phyloP scores from a whole-genome alignment of 2,113 vertebrate species.

The Rhea americana region DNA sequence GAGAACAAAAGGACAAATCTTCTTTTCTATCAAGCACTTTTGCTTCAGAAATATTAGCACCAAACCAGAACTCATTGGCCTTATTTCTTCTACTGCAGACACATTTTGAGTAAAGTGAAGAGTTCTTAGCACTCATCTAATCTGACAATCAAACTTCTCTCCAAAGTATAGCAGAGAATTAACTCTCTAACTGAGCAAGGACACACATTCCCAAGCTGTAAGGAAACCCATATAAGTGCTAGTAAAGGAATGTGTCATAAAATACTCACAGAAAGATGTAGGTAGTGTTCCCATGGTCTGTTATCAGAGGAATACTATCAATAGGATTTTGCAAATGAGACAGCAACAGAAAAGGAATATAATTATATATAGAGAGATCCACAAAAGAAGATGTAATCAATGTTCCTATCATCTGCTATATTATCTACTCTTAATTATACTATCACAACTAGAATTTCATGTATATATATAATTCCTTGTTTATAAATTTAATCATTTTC shows the following conservation, averaged over 20 bases:
- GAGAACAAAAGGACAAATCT: not conserved
- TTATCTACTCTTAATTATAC: not conserved
- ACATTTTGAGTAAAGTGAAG: not conserved
- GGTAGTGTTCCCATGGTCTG: not conserved
- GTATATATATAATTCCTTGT: not conserved
- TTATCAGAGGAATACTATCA: not conserved
- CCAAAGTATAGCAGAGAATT: not conserved
- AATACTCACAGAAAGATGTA: not conserved
- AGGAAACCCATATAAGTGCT: not conserved
- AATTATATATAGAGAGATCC: not conserved
- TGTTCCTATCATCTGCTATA: not conserved
- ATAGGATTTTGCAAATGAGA: not conserved
- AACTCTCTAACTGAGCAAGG: not conserved
- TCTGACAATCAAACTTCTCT: slow-evolving; percentile 8
- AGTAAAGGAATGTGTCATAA: not conserved
- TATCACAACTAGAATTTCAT: not conserved
- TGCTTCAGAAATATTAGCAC: not conserved
- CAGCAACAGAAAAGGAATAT: not conserved
- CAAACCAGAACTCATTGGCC: not conserved
- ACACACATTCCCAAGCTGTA: not conserved
- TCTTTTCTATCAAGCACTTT: not conserved
- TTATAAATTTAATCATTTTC: not conserved
- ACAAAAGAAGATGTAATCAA: not conserved
- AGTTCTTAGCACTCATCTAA: not conserved
- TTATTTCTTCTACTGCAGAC: not conserved